Percentiles rank a stretch among this genome's conserved stretches.
Conservation (phyloP, 2,113 vertebrate species). For the Gnathonemus echidnorhynchus region DNA sequence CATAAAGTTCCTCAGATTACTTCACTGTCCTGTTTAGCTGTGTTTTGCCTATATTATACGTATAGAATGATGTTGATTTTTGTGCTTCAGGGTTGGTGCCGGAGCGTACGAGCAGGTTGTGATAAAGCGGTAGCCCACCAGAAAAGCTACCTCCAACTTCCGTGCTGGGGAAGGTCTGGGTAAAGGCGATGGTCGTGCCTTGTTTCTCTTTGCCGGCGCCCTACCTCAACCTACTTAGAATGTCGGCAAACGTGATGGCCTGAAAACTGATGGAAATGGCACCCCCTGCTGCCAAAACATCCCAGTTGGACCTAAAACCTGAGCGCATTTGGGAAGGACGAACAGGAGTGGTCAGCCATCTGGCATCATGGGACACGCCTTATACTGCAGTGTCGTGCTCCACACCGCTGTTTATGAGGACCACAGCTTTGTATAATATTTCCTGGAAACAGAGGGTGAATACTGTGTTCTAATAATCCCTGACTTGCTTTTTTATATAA, state of each 20-base stretch:
- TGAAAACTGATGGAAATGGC: slow-evolving; percentile 21
- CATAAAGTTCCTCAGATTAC: background rate
- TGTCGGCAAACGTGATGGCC: background rate
- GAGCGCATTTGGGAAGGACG: background rate
- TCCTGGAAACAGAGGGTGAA: background rate
- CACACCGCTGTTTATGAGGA: background rate
- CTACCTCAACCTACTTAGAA: background rate
- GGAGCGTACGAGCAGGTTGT: slow-evolving; percentile 92
- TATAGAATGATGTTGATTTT: background rate
- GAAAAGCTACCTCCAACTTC: background rate
- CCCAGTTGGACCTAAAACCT: slow-evolving; percentile 21
- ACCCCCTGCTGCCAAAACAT: slow-evolving; percentile 36
- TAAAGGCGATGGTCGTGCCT: background rate
- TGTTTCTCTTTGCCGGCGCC: background rate
- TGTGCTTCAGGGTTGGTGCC: slow-evolving; percentile 65
- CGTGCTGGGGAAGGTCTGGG: background rate
- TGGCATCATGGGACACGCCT: background rate
- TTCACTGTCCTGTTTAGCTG: background rate
- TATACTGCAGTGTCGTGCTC: background rate
- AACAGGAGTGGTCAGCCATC: background rate
- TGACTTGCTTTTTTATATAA: background rate
- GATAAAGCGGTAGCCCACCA: slow-evolving; percentile 73
- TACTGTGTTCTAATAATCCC: background rate
- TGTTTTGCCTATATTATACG: background rate
- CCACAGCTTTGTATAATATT: background rate